phyloP scores from a whole-genome alignment of 2,797 vertebrate species.

The Helarctos malayanus region DNA sequence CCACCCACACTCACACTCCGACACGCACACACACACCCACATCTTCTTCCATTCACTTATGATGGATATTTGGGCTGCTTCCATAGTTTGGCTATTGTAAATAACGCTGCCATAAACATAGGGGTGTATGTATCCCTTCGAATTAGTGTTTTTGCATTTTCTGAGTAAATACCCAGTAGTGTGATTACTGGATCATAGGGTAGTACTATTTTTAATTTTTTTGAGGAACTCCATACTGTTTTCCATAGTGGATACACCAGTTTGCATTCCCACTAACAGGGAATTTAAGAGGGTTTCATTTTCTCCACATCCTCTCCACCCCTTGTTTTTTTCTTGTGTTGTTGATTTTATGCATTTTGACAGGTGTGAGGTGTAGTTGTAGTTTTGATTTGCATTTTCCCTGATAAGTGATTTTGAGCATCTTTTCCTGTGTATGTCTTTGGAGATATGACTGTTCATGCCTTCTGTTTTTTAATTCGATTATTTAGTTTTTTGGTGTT shows the following conservation, averaged over 20 bases:
- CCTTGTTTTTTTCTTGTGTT: background rate
- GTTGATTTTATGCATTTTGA: background rate
- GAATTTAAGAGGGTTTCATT: background rate
- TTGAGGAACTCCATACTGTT: background rate
- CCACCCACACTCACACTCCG: too few species aligned
- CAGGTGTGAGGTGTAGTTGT: background rate
- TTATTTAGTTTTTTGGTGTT: background rate
- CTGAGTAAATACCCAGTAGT: background rate
- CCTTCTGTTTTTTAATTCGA: background rate
- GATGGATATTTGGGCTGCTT: background rate
- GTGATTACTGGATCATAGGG: background rate
- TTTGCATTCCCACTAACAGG: background rate
- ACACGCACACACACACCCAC: too few species aligned
- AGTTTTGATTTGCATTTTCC: background rate
- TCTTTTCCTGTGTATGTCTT: background rate
- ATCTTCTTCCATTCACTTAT: background rate
- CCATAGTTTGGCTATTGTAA: background rate
- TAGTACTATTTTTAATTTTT: background rate
- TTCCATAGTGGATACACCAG: background rate
- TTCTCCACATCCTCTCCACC: background rate
- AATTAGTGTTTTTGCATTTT: background rate
- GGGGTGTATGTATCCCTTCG: background rate
- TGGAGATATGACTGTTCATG: background rate
- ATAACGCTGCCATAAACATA: background rate
- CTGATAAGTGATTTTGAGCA: background rate